A percentile compares a stretch with the other conserved stretches of the same genome.
Evolutionary conservation across 2,797 vertebrate species (phyloP).

Genomic region (Anniella stebbinsi): DNA sequence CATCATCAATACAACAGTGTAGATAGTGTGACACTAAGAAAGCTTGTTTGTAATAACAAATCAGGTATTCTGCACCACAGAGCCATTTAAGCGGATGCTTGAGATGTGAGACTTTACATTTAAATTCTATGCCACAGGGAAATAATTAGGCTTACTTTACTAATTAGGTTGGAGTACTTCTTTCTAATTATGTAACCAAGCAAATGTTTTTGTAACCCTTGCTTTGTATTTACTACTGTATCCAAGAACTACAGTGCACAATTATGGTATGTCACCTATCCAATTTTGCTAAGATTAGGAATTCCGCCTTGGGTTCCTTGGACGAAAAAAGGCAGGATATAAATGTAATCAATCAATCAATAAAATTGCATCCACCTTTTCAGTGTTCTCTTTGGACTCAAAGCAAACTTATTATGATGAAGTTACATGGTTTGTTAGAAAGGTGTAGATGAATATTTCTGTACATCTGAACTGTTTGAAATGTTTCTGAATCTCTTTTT

Average conservation of each 20-base stretch:
- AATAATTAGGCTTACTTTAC: conserved; percentile 8
- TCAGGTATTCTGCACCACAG: conserved; percentile 38
- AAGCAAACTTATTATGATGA: neutral
- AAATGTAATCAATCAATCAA: too few species aligned
- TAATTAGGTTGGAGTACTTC: conserved; percentile 24
- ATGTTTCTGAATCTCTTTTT: neutral
- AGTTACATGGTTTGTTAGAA: neutral
- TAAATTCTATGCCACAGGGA: neutral
- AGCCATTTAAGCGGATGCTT: conserved; percentile 58
- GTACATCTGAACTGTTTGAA: neutral
- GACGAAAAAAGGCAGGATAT: too few species aligned
- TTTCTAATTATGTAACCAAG: neutral
- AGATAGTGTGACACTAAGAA: conserved; percentile 64
- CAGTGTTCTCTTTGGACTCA: neutral
- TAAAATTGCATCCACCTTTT: neutral
- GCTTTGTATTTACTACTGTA: neutral
- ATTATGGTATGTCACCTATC: neutral
- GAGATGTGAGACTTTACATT: conserved; percentile 44
- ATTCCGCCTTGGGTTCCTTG: neutral
- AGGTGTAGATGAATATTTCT: neutral
- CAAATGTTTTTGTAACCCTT: neutral
- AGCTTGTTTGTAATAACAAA: conserved; percentile 69
- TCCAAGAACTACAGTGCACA: neutral
- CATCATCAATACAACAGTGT: conserved; percentile 64
- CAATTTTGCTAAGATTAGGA: neutral